Evolutionary conservation across 2,888 invertebrate genomes (phyloP).

Genomic region (Drosophila paranaensis): DNA sequence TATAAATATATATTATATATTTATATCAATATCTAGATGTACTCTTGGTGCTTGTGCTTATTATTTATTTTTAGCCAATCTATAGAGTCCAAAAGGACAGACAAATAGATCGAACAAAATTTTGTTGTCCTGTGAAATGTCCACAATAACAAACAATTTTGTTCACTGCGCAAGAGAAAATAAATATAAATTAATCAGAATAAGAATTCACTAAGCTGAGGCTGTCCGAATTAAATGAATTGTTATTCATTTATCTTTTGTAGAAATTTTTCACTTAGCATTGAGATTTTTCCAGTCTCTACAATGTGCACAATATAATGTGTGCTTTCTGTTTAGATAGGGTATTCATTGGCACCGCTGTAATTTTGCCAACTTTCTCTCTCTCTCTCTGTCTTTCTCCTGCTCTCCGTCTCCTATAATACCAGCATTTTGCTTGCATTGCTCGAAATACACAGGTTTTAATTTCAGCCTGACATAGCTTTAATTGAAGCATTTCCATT

Average conservation of each 20-base stretch:
- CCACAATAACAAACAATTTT: no score
- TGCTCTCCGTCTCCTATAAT: not conserved
- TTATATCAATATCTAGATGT: no score
- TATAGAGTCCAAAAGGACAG: no score
- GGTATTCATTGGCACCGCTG: slow-evolving; percentile 10
- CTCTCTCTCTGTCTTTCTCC: not conserved
- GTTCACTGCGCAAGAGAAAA: no score
- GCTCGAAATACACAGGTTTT: slow-evolving; percentile 9
- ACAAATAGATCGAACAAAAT: no score
- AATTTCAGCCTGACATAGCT: slow-evolving; percentile 18
- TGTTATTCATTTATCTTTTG: not conserved
- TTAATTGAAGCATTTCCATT: slow-evolving; percentile 49
- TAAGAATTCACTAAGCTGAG: not conserved
- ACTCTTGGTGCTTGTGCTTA: no score
- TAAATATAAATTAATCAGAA: no score
- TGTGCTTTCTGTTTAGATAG: not conserved
- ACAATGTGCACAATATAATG: no score
- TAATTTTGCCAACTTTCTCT: slow-evolving; percentile 7
- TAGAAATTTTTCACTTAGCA: not conserved
- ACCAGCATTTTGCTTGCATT: slow-evolving; percentile 29
- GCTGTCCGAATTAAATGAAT: not conserved
- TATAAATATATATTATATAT: no score
- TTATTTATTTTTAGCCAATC: no score
- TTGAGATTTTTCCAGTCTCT: not conserved
- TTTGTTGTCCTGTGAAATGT: no score